Base-by-base conservation (phyloP, 1,140 invertebrate species). In the Brachionus paranguensis region DNA sequence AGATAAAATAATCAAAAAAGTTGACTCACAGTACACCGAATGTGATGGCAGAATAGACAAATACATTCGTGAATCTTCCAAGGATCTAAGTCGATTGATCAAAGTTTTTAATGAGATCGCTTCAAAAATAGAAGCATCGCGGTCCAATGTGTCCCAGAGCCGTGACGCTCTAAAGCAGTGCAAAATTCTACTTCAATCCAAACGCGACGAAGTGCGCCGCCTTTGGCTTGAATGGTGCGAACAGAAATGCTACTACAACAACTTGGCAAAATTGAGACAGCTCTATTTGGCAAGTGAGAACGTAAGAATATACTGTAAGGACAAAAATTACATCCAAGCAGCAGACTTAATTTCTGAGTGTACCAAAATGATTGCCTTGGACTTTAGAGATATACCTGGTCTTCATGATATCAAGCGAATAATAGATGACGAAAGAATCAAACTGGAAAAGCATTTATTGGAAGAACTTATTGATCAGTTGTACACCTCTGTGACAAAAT, bases 31-130 rank as follows among this genome's bases (percentile, higher is more conserved):
- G 27, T 79, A 60, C 78, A 41, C 24, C 10, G 78, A 79, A 27
- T 79, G 78, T 12, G 78, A 79, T 41, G 78, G 24, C 14, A 33
- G 78, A 27, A 79, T 79, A 12, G 78, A 79, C 78, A 50, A 79
- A 33, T 79, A 79, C 78, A 79, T 79, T 12, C 78, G 78, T 3
- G 50, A 55, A 10, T 79, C 78, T 14, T 79, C 78, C 43, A 79
- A 79, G 24, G 78, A 79, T 17, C 37, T 79, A 5, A 79, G 78
- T n/a, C 43, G 55, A 20, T 55, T 79, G 43, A 79, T 79, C 20
- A 79, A 79, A 20, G 78, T 79, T 14, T 79, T 79, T 43, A 79
- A 79, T 43, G 78, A 79, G 20, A 79, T 79, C n/a, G 78, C 78
- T 27, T 53, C 47, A 29, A 79, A 79, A 14, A 79, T 79, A n/a